Conservation (phyloP, 64 coral and sea anemone species). For the Montipora efflorescens region DNA sequence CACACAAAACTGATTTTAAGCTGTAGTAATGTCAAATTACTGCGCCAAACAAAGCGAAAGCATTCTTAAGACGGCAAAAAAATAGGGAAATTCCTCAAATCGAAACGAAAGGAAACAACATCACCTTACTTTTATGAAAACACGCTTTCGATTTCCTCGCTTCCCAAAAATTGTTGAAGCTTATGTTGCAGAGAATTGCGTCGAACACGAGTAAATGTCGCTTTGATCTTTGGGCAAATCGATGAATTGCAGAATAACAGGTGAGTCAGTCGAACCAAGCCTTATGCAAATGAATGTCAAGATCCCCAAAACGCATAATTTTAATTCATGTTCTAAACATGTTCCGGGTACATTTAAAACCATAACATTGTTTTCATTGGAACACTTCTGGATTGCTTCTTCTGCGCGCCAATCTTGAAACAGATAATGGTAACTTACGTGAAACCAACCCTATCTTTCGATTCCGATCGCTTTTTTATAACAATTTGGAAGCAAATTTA, state of each 20-base stretch:
- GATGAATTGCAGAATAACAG: slow-evolving; percentile 27
- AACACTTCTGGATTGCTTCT: neutral
- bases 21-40: slow-evolving; percentile 37
- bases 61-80: neutral
- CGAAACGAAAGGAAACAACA: neutral
- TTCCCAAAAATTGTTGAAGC: neutral
- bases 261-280: slow-evolving; percentile 40
- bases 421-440: neutral
- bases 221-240: slow-evolving; percentile 60
- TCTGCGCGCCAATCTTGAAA: neutral
- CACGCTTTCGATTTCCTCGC: neutral
- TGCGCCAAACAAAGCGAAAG: slow-evolving; percentile 16
- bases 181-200: neutral
- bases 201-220: slow-evolving; percentile 33
- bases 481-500: neutral
- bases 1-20: slow-evolving; percentile 1
- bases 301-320: slow-evolving; percentile 44
- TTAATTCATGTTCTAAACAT: neutral
- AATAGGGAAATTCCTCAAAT: neutral
- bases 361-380: neutral
- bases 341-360: slow-evolving; percentile 15
- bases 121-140: neutral
- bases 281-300: slow-evolving; percentile 57
- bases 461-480: neutral
- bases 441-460: neutral